These are phyloP conservation scores for Halcyon badia DNA, from an alignment of 2,797 vertebrate genomes.

Conservation along the genomic window DNA sequence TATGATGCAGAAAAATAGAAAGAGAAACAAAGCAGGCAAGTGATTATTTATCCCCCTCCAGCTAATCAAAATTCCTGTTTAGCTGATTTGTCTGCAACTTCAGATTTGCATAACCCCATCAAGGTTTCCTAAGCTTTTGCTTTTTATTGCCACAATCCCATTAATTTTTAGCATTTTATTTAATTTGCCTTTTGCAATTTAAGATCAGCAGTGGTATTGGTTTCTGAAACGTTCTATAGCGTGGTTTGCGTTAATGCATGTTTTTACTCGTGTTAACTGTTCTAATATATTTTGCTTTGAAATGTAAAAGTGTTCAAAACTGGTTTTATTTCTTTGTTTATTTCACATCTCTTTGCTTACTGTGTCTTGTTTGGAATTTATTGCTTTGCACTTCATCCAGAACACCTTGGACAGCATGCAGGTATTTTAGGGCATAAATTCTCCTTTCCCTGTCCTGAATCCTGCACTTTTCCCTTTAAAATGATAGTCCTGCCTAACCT, in stretches of 20 bases:
- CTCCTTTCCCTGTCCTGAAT: conserved; percentile 36
- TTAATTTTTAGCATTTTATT: neutral
- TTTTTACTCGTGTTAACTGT: neutral
- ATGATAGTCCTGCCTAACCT: neutral
- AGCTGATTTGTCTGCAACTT: neutral
- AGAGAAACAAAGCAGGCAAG: neutral
- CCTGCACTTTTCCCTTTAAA: neutral
- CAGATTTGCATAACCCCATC: neutral
- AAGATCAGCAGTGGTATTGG: neutral
- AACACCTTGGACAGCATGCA: conserved; percentile 99
- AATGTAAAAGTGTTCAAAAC: conserved; percentile 10
- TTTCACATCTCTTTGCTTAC: conserved; percentile 83
- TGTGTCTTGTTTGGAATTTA: conserved; percentile 83
- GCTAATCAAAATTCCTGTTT: neutral
- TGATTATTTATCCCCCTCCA: neutral
- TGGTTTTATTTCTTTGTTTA: conserved; percentile 75
- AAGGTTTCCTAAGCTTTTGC: conserved; percentile 20
- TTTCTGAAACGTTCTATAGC: neutral
- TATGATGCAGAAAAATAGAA: neutral
- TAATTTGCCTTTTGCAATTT: neutral
- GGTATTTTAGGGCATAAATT: conserved; percentile 89
- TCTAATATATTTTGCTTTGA: conserved; percentile 11
- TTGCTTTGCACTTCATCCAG: conserved; percentile 88
- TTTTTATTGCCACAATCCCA: neutral
- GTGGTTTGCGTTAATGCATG: conserved; percentile 29